phyloP scores from a whole-genome alignment of 2,113 vertebrate species.

The Parus major region DNA sequence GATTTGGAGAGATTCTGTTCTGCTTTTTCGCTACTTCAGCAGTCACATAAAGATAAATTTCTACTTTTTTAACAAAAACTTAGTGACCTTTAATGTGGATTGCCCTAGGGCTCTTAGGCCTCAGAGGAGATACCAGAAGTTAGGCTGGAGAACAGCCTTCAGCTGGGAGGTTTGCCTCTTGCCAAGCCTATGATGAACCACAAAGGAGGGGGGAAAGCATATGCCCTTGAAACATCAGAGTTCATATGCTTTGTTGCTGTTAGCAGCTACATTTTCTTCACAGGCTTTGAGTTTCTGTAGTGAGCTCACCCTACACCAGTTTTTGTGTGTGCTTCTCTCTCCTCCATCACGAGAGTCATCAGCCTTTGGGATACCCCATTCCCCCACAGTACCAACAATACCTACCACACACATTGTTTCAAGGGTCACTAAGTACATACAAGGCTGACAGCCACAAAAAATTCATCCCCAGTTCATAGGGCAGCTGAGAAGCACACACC shows the following conservation, averaged over 20 bases:
- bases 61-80: background rate
- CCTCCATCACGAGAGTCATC: no score
- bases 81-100: background rate
- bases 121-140: background rate
- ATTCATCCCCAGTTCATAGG: background rate
- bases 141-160: background rate
- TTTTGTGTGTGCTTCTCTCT: background rate
- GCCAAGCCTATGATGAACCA: background rate
- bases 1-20: background rate
- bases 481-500: background rate
- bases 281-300: background rate
- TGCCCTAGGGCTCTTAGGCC: background rate
- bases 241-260: background rate
- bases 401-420: fast-evolving
- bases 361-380: background rate
- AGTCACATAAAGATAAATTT: background rate
- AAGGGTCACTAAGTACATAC: background rate
- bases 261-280: background rate
- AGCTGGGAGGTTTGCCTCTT: background rate
- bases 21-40: background rate
- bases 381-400: background rate
- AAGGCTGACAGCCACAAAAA: fast-evolving
- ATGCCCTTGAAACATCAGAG: background rate
- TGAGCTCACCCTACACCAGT: background rate
- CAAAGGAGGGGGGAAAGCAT: fast-evolving